Evolutionary conservation across 2,113 vertebrate genomes (phyloP), one percentile per base, ranked within the genome.

Genomic region (Notothenia rossii): DNA sequence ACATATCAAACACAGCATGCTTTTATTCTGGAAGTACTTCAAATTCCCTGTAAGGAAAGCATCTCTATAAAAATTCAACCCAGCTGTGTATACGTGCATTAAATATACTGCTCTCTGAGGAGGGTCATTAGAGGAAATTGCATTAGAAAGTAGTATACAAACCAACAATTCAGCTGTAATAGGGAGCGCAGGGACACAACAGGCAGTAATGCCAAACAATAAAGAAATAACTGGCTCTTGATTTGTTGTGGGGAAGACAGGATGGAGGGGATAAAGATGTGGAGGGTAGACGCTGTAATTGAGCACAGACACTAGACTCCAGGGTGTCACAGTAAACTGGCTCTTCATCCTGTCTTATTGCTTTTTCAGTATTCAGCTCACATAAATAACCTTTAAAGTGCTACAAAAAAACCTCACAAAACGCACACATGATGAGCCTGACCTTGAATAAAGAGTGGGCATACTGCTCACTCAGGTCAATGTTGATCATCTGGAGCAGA

Each of bases 401-500:
- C 55, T 46, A 18, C 25, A 49, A 40, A 40, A 64, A 36, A 64
- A 64, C 60, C 2, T 22, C 11, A 69, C 36, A 20, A 12, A 59
- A 13, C 43, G 2, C 9, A 6, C 18, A 55, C 15, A 13, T 17
- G 22, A 36, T 2, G 70, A 56, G 12, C 0, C 84, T 88, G 84
- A 99, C 98, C 98, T 98, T 97, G 94, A 99, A 99, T 65, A 99
- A 94, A 22, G 67, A 79, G 89, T 95, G 96, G 69, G 98, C 96
- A 0, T 98, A 98, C 82, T 94, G 94, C 78, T 98, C 97, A 0
- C 96, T 96, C 95, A 99, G 95, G 88, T 98, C 94, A 2, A 99
- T 96, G 82, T 99, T 99, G 88, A 99, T 96, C 97, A 99, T 98
- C 88, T 95, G 93, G 46, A 99, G 95, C 88, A 99, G 95, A 85